These are phyloP conservation scores for Dicrurus megarhynchus DNA, from an alignment of 2,113 vertebrate genomes.

Conservation along the genomic window DNA sequence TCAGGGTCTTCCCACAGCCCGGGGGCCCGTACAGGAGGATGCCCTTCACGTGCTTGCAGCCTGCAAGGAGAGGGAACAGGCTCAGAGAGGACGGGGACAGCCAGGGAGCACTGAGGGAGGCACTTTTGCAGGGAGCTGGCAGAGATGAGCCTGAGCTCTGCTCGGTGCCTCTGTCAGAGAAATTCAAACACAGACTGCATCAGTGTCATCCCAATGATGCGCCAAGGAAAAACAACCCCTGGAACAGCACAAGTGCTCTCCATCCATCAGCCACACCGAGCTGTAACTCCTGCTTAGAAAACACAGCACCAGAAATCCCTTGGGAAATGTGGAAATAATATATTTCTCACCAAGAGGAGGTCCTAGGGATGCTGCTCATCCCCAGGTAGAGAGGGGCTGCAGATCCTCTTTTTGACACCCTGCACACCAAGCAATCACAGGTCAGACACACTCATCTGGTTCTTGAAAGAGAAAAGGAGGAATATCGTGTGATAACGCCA, in stretches of 20 bases:
- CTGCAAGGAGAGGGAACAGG: constrained; percentile 61
- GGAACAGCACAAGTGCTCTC: background rate
- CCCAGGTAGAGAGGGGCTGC: background rate
- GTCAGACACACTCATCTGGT: background rate
- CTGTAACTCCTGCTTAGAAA: background rate
- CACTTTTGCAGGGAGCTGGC: background rate
- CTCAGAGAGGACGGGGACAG: background rate
- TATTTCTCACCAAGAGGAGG: background rate
- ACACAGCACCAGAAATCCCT: background rate
- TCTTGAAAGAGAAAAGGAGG: background rate
- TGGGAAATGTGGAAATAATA: background rate
- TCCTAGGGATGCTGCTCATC: background rate
- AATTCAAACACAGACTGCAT: background rate
- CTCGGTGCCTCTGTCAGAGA: rapidly evolving
- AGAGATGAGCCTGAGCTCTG: background rate
- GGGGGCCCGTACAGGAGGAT: constrained; percentile 94
- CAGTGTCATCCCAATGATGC: rapidly evolving
- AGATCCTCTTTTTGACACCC: background rate
- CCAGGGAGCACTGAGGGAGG: rapidly evolving
- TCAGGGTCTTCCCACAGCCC: constrained; percentile 94
- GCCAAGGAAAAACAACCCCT: background rate
- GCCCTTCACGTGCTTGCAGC: constrained; percentile 97
- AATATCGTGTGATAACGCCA: rapidly evolving
- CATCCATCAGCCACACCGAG: background rate
- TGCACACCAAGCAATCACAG: background rate